Base-by-base conservation (phyloP, 2,888 invertebrate genomes). In the Cosmia pyralina region DNA sequence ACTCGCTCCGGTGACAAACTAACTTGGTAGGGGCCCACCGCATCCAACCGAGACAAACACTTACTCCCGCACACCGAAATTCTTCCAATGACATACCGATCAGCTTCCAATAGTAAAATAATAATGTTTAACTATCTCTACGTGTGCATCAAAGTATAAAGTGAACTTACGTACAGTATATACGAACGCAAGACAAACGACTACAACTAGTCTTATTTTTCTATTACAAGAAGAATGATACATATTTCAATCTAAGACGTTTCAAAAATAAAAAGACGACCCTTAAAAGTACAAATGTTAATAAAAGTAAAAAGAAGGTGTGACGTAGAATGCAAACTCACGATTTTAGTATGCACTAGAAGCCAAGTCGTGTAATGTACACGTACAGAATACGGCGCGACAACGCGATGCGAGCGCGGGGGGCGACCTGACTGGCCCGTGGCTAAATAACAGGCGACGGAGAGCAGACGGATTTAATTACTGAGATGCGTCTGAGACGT, bases 401-500 rank as follows among this genome's bases (percentile, higher is more conserved):
- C 93, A 90, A 91, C 91, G 92, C 92, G 91, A 88, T 88, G 89
- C 91, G 89, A 90, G 90, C 91, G 86, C 86, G 86, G 90, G 89
- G 88, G 90, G 85, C 85, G 84, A 85, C 85, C 86, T 83, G 85
- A 84, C 81, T 82, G 83, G 82, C 88, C 88, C 87, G 79, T 90
- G 92, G 86, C 92, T 90, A 90, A 90, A 89, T 90, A 81, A 91
- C 91, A 91, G 93, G 93, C 94, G 95, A 95, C 95, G 95, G 95
- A 95, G 93, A 93, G 92, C 92, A 96, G 95, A 95, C 95, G 95
- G 96, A 95, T 94, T 82, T 92, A 90, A 93, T 93, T 94, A 93
- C 93, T 94, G 94, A 94, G 94, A 94, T 93, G 94, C 94, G 90
- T 94, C 92, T 92, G 93, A 94, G 95, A 95, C 94, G 95, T 95